These are phyloP conservation scores for Brachycybe producta DNA, from an alignment of 2,888 invertebrate genomes.

Conservation along the genomic window DNA sequence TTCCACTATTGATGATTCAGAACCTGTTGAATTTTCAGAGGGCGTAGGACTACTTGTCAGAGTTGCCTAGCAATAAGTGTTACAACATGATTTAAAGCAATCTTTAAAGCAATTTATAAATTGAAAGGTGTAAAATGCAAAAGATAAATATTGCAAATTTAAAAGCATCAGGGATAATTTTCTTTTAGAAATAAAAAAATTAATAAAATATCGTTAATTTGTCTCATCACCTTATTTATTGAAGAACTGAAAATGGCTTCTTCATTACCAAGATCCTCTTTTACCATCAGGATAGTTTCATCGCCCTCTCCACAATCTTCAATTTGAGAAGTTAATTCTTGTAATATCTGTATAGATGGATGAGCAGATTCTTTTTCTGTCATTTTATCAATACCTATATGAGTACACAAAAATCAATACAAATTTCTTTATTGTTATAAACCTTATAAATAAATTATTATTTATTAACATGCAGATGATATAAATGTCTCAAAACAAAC, in stretches of 20 bases:
- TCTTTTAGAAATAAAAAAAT: too few species aligned
- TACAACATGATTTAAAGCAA: too few species aligned
- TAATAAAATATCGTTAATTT: too few species aligned
- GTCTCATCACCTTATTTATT: too few species aligned
- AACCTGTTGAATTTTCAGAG: constrained; percentile 15
- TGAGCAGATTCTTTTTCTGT: constrained; percentile 90
- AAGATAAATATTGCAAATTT: too few species aligned
- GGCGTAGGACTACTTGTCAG: constrained; percentile 26
- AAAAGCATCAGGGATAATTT: too few species aligned
- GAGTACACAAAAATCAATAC: too few species aligned
- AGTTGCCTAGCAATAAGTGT: constrained; percentile 21
- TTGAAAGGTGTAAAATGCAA: too few species aligned
- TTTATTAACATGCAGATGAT: not conserved
- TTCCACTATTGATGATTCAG: constrained; percentile 12
- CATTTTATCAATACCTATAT: constrained; percentile 67
- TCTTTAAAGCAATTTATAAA: too few species aligned
- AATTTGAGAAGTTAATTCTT: constrained; percentile 26
- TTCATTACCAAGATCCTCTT: not conserved
- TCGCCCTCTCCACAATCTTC: constrained; percentile 17
- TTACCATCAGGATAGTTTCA: not conserved
- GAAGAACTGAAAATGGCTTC: too few species aligned
- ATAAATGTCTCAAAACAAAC: not conserved
- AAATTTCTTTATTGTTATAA: too few species aligned
- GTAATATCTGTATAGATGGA: constrained; percentile 40
- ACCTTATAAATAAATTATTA: too few species aligned